These are phyloP conservation scores for Jacana jacana DNA, from an alignment of 2,113 vertebrate species.

Conservation along the genomic window DNA sequence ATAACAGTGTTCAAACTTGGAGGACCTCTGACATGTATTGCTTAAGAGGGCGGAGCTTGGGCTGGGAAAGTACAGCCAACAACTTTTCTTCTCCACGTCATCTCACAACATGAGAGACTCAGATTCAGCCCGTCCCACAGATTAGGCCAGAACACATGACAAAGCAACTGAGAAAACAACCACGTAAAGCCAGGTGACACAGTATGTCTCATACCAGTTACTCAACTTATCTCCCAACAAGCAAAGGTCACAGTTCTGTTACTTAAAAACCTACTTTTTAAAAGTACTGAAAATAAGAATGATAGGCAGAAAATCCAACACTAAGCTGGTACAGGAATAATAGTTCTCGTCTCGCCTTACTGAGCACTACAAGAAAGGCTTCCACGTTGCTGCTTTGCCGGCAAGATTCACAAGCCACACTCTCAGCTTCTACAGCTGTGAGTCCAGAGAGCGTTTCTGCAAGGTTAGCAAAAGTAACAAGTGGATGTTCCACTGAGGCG, in stretches of 20 bases:
- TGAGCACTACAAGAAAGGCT: neutral
- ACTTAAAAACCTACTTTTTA: neutral
- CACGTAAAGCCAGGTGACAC: neutral
- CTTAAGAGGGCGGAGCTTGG: neutral
- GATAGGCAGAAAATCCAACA: neutral
- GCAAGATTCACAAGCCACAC: neutral
- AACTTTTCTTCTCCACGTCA: neutral
- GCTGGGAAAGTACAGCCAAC: neutral
- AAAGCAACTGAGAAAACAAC: neutral
- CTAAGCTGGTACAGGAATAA: accelerated
- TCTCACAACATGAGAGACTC: neutral
- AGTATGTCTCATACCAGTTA: neutral
- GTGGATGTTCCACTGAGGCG: accelerated
- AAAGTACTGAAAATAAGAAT: neutral
- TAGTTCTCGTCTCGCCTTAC: neutral
- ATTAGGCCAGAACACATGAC: neutral
- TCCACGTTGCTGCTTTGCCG: neutral
- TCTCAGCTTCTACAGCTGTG: neutral
- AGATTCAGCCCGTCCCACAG: neutral
- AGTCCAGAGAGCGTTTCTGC: neutral
- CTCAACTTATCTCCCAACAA: neutral
- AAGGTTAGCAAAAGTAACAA: accelerated
- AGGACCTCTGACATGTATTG: neutral
- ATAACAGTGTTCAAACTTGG: neutral
- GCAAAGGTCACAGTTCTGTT: neutral